These are phyloP conservation scores for Symphodus melops DNA, from an alignment of 2,113 vertebrate genomes.

Conservation along the genomic window DNA sequence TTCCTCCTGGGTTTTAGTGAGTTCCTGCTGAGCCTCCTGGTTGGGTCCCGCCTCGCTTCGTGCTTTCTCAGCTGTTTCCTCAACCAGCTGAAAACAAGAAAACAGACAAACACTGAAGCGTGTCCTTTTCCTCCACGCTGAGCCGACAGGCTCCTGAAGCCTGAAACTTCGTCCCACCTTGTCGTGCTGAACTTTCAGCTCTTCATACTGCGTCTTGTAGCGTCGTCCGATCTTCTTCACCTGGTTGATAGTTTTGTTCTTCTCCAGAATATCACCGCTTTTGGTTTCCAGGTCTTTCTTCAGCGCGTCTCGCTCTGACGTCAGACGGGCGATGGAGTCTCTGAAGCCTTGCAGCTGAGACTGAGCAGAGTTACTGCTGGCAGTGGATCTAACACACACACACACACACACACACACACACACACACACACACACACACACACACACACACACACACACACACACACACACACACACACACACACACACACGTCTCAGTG, in stretches of 20 bases:
- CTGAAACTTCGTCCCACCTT: constrained; percentile 82
- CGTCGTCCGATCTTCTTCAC: constrained; percentile 98
- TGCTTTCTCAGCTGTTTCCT: constrained; percentile 82
- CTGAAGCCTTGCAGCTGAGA: constrained; percentile 89
- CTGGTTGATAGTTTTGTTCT: constrained; percentile 94
- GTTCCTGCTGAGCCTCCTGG: constrained; percentile 61
- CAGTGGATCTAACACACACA: constrained; percentile 59
- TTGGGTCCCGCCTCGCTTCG: constrained; percentile 43
- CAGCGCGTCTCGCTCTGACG: constrained; percentile 86
- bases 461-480: too few relatives aligned
- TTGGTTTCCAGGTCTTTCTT: constrained; percentile 91
- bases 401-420: too few relatives aligned
- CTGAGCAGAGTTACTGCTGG: constrained; percentile 87
- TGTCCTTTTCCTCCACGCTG: background rate
- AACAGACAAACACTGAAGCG: background rate
- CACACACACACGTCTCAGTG: constrained; percentile 15
- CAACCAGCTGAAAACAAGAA: constrained; percentile 82
- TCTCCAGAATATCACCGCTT: constrained; percentile 91
- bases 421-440: too few relatives aligned
- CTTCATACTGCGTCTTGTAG: constrained; percentile 98
- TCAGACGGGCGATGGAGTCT: constrained; percentile 87
- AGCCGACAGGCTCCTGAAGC: background rate
- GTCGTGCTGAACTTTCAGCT: constrained; percentile 93
- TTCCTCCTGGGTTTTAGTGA: constrained; percentile 69
- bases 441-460: too few relatives aligned